Percentiles rank a stretch among this genome's conserved stretches.
These are phyloP conservation scores for Hemiprocne comata DNA, from an alignment of 2,113 vertebrate genomes.

Conservation along the genomic window DNA sequence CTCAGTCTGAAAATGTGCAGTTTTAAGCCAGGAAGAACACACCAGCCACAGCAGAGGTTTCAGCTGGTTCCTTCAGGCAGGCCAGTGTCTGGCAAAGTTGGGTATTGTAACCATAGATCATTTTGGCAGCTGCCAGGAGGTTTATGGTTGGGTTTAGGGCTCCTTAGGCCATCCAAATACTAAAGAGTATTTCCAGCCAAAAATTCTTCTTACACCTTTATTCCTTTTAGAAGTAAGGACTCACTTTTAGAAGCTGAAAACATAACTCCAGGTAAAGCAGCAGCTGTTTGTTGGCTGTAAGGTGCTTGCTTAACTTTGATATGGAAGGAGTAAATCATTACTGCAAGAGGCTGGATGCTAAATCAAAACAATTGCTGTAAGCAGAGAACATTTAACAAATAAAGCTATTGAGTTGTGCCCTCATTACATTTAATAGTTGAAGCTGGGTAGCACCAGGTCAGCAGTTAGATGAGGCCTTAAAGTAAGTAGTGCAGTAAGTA, in stretches of 20 bases:
- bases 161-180: background rate
- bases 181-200: background rate
- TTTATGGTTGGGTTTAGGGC: background rate
- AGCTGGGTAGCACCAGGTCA: background rate
- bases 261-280: background rate
- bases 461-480: background rate
- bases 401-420: background rate
- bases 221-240: background rate
- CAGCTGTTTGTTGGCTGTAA: background rate
- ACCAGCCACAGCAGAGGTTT: background rate
- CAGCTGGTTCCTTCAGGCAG: background rate
- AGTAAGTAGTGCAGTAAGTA: background rate
- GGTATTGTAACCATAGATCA: background rate
- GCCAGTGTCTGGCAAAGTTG: background rate
- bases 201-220: background rate
- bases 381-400: background rate
- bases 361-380: constrained; percentile 7
- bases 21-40: background rate
- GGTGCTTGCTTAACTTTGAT: background rate
- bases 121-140: background rate
- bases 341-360: background rate
- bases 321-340: background rate
- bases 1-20: background rate
- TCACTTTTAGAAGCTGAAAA: background rate
- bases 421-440: background rate